Evolutionary conservation across 2,797 vertebrate genomes (phyloP).

Genomic region (Pempheris klunzingeri): DNA sequence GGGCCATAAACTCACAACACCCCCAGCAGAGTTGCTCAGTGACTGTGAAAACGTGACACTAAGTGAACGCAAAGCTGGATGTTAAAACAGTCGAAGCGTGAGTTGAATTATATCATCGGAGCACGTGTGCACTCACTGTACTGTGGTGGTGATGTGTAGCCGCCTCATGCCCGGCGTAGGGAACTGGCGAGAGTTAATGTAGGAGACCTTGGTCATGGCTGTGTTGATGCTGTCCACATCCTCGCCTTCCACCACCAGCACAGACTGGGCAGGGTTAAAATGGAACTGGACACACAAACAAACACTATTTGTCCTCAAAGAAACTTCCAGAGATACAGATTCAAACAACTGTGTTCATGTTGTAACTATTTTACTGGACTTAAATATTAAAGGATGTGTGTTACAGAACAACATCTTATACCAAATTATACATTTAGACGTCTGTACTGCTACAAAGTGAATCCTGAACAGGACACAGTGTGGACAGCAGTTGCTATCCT

Average conservation of each 20-base stretch:
- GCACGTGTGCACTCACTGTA: constrained; percentile 90
- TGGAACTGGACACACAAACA: constrained; percentile 89
- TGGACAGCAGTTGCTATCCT: neutral
- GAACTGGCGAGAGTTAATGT: constrained; percentile 98
- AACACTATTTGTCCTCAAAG: neutral
- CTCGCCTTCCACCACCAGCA: constrained; percentile 96
- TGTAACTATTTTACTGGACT: neutral
- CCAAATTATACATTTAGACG: neutral
- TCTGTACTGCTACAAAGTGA: neutral
- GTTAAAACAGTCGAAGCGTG: neutral
- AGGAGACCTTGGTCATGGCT: constrained; percentile 94
- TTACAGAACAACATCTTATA: neutral
- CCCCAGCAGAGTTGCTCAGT: neutral
- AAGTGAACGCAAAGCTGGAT: neutral
- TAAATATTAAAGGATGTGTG: neutral
- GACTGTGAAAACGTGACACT: neutral
- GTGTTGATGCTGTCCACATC: constrained; percentile 94
- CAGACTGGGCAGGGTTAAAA: constrained; percentile 97
- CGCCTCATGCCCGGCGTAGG: constrained; percentile 91
- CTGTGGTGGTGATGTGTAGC: constrained; percentile 91
- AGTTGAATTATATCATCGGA: neutral
- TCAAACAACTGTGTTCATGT: neutral
- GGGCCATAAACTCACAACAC: neutral
- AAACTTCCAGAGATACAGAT: neutral
- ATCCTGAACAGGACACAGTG: neutral